A percentile compares a stretch with the other conserved stretches of the same genome.
Conservation (phyloP, 2,888 invertebrate genomes). For the Embidobia sp. region DNA sequence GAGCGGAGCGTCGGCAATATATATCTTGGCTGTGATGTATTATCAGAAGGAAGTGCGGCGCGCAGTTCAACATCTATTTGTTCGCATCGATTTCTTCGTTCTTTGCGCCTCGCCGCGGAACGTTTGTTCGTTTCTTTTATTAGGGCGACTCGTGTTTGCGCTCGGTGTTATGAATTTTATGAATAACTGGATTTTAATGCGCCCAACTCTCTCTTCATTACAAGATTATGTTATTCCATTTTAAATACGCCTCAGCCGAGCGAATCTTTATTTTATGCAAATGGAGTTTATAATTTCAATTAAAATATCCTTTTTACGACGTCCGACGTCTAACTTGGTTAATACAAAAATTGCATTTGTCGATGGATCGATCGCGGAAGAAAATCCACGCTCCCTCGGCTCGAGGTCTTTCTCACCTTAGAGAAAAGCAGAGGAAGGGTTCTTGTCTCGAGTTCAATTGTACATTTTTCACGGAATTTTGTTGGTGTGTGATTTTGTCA, state of each 20-base stretch:
- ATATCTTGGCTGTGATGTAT: conserved; percentile 22
- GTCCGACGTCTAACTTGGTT: conserved; percentile 45
- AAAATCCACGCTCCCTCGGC: conserved; percentile 17
- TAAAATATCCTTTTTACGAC: conserved; percentile 52
- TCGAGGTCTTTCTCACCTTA: conserved; percentile 13
- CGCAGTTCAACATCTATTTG: conserved; percentile 40
- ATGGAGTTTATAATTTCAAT: conserved; percentile 55
- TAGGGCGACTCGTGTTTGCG: conserved; percentile 35
- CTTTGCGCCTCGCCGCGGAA: conserved; percentile 17
- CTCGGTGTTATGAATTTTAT: conserved; percentile 49
- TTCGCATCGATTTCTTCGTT: conserved; percentile 35
- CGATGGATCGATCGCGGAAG: conserved; percentile 45
- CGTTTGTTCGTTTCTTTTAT: conserved; percentile 47
- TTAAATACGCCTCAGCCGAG: conserved; percentile 15
- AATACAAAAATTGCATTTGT: conserved; percentile 51
- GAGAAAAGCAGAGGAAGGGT: too few relatives aligned
- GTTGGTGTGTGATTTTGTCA: too few relatives aligned
- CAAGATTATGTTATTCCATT: conserved; percentile 41
- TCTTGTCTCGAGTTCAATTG: conserved; percentile 46
- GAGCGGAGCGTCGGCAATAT: not conserved
- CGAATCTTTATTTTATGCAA: conserved; percentile 37
- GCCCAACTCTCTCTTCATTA: not conserved
- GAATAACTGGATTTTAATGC: conserved; percentile 51
- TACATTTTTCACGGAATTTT: too few relatives aligned
- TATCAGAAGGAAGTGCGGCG: conserved; percentile 26